These are phyloP conservation scores for Aptenodytes forsteri DNA, from an alignment of 2,113 vertebrate genomes.

Conservation along the genomic window DNA sequence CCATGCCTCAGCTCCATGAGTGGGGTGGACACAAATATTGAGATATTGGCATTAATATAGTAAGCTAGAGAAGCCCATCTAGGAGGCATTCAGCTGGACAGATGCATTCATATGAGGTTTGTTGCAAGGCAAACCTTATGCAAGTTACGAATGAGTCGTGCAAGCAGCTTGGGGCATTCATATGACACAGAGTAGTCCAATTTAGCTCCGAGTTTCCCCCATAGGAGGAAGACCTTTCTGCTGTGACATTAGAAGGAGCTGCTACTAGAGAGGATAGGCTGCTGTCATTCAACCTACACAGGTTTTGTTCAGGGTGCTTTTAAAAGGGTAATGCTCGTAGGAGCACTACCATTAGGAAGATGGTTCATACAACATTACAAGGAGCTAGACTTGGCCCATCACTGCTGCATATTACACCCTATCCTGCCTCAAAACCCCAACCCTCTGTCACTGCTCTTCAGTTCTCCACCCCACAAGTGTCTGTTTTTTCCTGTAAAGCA, in stretches of 20 bases:
- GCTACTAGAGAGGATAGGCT: neutral
- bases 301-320: neutral
- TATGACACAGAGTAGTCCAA: too few species aligned
- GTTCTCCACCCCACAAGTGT: fast-evolving
- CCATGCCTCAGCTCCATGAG: too few species aligned
- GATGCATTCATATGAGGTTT: neutral
- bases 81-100: neutral
- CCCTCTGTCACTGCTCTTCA: neutral
- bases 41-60: neutral
- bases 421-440: neutral
- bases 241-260: neutral
- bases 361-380: neutral
- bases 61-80: neutral
- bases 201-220: neutral
- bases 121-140: neutral
- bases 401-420: neutral
- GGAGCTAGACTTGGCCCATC: neutral
- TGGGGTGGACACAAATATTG: too few species aligned
- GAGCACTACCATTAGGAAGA: neutral
- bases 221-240: neutral
- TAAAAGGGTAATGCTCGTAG: neutral
- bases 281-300: neutral
- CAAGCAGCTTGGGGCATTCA: fast-evolving
- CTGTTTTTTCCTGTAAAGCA: neutral
- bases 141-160: neutral